phyloP scores from a whole-genome alignment of 2,797 vertebrate genomes.

The Sebastes kiyomatsui region DNA sequence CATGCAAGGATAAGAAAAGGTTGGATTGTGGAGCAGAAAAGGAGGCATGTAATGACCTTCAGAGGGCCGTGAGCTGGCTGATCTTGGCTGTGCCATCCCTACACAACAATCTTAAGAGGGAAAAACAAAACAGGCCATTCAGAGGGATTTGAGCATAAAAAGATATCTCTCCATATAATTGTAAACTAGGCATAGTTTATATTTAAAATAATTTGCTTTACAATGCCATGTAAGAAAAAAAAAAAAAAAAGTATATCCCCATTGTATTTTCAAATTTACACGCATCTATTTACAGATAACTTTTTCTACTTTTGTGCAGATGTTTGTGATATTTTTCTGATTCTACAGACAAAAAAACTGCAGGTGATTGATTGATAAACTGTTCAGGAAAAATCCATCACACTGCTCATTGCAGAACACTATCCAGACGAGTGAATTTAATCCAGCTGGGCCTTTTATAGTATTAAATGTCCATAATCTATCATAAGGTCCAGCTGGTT shows the following conservation, averaged over 20 bases:
- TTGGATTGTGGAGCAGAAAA: constrained; percentile 39
- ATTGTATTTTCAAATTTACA: constrained; percentile 91
- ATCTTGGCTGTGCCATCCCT: constrained; percentile 34
- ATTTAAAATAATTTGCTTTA: constrained; percentile 88
- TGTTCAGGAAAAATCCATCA: constrained; percentile 14
- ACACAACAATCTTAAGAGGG: not conserved
- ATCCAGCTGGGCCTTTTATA: constrained; percentile 42
- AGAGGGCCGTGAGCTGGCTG: constrained; percentile 20
- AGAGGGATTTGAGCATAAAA: constrained; percentile 56
- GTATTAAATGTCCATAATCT: constrained; percentile 34
- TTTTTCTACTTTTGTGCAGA: constrained; percentile 43
- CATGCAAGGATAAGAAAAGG: constrained; percentile 36
- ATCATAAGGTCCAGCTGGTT: constrained; percentile 7
- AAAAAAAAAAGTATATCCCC: constrained; percentile 88
- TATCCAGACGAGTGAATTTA: constrained; percentile 35
- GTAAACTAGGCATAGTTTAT: constrained; percentile 88
- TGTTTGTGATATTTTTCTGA: constrained; percentile 16
- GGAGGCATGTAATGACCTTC: constrained; percentile 4
- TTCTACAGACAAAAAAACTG: constrained; percentile 26
- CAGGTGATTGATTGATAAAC: constrained; percentile 23
- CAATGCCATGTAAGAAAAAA: constrained; percentile 88
- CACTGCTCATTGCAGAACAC: constrained; percentile 38
- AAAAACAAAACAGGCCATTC: not conserved
- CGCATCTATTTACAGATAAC: constrained; percentile 93
- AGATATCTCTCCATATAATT: constrained; percentile 63